Evolutionary conservation across 2,797 vertebrate species (phyloP).

Genomic region (Oryzias dopingdopingensis): DNA sequence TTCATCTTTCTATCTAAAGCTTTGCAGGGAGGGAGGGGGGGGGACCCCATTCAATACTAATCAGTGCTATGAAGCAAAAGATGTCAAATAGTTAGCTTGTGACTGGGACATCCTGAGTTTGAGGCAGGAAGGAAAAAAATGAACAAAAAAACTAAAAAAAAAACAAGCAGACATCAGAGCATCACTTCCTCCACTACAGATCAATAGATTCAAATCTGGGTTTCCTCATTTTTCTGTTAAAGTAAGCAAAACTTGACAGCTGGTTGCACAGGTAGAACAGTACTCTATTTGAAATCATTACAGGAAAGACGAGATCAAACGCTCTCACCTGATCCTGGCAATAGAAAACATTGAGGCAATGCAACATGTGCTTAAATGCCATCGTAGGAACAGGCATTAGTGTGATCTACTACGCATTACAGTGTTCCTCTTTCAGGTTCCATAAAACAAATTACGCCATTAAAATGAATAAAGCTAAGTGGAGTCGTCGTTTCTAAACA

Average conservation of each 20-base stretch:
- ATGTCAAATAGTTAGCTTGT: conserved; percentile 55
- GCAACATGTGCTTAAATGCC: conserved; percentile 23
- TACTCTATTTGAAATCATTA: conserved; percentile 9
- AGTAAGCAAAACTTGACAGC: conserved; percentile 26
- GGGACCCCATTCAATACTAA: conserved; percentile 71
- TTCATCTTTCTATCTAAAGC: conserved; percentile 69
- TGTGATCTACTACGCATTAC: conserved; percentile 26
- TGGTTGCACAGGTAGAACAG: conserved; percentile 19
- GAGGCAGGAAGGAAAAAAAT: conserved; percentile 47
- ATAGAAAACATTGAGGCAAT: conserved; percentile 20
- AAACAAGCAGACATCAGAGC: conserved; percentile 52
- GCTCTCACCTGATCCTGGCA: conserved; percentile 25
- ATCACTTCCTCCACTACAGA: conserved; percentile 57
- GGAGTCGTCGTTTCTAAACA: conserved; percentile 22
- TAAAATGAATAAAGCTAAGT: conserved; percentile 33
- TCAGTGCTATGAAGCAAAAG: conserved; percentile 63
- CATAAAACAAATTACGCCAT: conserved; percentile 44
- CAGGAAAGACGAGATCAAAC: conserved; percentile 11
- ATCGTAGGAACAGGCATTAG: conserved; percentile 26
- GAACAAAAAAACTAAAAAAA: conserved; percentile 16
- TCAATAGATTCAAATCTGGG: conserved; percentile 40
- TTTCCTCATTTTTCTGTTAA: conserved; percentile 37
- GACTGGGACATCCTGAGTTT: conserved; percentile 46
- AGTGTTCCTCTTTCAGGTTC: conserved; percentile 67
- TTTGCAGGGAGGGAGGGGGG: conserved; percentile 30